Base-by-base conservation (phyloP, 1,140 invertebrate genomes). In the Pseudomyrmex dendroicus region DNA sequence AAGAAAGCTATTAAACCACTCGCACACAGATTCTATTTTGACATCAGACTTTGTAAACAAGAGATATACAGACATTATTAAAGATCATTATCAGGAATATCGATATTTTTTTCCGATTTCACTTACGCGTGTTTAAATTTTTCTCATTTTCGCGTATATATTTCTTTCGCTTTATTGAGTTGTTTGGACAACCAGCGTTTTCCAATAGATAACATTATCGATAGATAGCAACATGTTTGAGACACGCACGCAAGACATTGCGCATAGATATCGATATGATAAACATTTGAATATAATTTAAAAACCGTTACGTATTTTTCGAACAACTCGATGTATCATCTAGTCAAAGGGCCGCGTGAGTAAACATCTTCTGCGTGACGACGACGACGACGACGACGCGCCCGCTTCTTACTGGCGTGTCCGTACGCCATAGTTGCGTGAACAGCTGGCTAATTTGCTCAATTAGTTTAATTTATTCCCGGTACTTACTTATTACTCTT, bases 391-490 rank as follows among this genome's bases (percentile, higher is more conserved):
- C 74, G 54, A 44, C 74, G 63, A 54, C 64, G 35, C 35, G 35
- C 35, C 35, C 50, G 48, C 66, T 82, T 59, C 52, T 80, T 63
- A 63, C 52, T 48, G 54, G 44, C 62, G 20, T 61, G 73, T 84
- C 52, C 15, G 56, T 54, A 64, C 10, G 48, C 59, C 54, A 56
- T 70, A 64, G 62, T 91, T 91, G 90, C 91, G 90, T 91, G 91
- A 93, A 92, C 89, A 88, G 86, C 89, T 83, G 90, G 89, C 90
- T 91, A 93, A 94, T 93, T 94, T 92, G 82, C 90, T 91, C 92
- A 91, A 93, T 93, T 93, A 92, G 91, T 91, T 93, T 92, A 92
- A 93, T 93, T 93, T 91, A 93, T 94, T 93, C 92, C 82, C 74
- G 85, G 90, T 92, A 93, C 90, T 91, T 91, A 93, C 90, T 91